Conservation (phyloP, 2,888 invertebrate genomes). For the Maniola hyperantus region DNA sequence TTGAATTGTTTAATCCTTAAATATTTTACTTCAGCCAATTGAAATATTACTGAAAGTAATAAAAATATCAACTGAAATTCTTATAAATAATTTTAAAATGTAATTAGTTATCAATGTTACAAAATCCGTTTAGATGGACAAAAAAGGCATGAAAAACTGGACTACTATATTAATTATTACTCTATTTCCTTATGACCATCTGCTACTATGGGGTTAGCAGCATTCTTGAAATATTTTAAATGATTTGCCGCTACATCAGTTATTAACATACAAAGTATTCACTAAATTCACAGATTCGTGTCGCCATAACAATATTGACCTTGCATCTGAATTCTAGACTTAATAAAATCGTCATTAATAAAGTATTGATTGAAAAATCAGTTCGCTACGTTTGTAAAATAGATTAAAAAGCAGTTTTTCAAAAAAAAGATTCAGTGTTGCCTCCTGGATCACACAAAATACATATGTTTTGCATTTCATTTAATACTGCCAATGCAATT, state of each 20-base stretch:
- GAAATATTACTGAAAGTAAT: no score
- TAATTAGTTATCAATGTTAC: background rate
- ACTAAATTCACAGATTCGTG: conserved; percentile 55
- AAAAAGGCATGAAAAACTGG: conserved; percentile 15
- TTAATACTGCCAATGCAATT: no score
- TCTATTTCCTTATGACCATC: conserved; percentile 36
- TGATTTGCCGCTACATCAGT: conserved; percentile 43
- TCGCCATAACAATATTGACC: conserved; percentile 54
- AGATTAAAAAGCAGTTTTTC: no score
- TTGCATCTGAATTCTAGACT: conserved; percentile 45
- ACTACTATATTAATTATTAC: conserved; percentile 1
- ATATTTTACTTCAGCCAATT: no score
- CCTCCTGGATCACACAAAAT: no score
- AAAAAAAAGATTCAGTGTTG: no score
- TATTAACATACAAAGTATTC: conserved; percentile 51
- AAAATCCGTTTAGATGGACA: background rate
- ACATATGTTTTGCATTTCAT: no score
- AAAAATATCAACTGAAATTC: no score
- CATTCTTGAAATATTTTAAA: conserved; percentile 13
- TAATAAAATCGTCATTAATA: conserved; percentile 13
- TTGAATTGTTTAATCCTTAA: no score
- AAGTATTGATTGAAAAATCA: no score
- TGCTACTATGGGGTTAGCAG: conserved; percentile 17
- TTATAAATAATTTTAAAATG: no score
- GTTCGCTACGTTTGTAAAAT: no score